Evolutionary conservation across 2,888 invertebrate species (phyloP), one percentile per base, ranked within the genome.

Genomic region (Oscheius onirici): DNA sequence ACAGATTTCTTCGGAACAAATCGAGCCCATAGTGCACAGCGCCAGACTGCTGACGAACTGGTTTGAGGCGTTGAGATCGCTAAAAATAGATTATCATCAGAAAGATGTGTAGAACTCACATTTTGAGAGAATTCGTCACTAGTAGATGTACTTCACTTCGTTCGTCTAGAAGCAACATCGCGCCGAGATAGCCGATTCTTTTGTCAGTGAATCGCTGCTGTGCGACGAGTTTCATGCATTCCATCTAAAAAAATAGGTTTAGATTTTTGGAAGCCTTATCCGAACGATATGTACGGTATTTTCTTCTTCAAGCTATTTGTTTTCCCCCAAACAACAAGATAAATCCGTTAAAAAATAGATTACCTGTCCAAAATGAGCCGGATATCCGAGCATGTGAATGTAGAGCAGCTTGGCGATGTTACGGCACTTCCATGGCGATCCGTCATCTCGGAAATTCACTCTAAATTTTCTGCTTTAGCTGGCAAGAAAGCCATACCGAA

Each of bases 301-400:
- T n/a, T n/a, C n/a, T n/a, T n/a, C n/a, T n/a, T n/a, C n/a, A n/a
- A n/a, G n/a, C n/a, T n/a, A n/a, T n/a, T n/a, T n/a, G n/a, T n/a
- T n/a, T n/a, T n/a, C n/a, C n/a, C n/a, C n/a, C n/a, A n/a, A n/a
- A n/a, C n/a, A n/a, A 10, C 26, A 22, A 34, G 10, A 13, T 58
- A 34, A 34, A 8, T 6, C 34, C 8, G 8, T 34, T 3, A 40
- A 26, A 34, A 17, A 26, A 57, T 52, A n/a, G 22, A 1, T 5
- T 40, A 90, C 90, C 89, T 91, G 99, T 22, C 99, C 99, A 90
- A 99, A 99, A 91, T 99, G 99, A 55, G 99, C 99, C 69, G 97
- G 97, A 90, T 99, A 99, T 55, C 99, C 99, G 84, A 99, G 91
- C 97, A 99, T 99, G 89, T 99, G 97, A 88, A 99, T 99, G 90